phyloP scores from a whole-genome alignment of 64 coral and sea anemone species.

The Pocillopora verrucosa region DNA sequence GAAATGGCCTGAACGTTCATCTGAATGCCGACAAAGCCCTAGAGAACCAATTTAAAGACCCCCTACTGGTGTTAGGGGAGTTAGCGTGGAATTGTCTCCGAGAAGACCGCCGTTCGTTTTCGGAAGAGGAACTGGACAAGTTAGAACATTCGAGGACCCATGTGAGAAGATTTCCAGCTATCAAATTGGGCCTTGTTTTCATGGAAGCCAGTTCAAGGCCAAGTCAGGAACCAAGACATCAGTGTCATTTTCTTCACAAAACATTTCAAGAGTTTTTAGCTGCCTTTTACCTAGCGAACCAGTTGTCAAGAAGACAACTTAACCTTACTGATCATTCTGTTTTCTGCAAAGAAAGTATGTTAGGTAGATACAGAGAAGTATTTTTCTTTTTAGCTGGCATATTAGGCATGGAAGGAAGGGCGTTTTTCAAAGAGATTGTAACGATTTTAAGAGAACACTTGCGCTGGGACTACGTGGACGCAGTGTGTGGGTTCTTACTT shows the following conservation, averaged over 20 bases:
- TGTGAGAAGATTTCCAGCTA: not conserved
- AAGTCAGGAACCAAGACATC: not conserved
- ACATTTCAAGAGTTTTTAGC: slow-evolving; percentile 16
- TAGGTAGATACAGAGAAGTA: not conserved
- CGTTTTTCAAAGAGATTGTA: not conserved
- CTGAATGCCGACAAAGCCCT: not conserved
- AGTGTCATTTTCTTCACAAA: slow-evolving; percentile 1
- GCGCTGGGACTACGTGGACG: not conserved
- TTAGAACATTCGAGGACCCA: not conserved
- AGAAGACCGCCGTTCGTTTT: slow-evolving; percentile 4
- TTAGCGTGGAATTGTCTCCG: slow-evolving; percentile 14
- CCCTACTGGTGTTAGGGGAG: not conserved
- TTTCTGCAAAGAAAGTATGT: not conserved
- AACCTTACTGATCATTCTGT: too few relatives aligned
- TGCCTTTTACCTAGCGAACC: not conserved
- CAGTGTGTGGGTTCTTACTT: too few relatives aligned
- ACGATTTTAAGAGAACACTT: too few relatives aligned
- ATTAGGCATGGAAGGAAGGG: not conserved
- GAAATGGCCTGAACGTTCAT: too few relatives aligned
- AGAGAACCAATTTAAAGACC: slow-evolving; percentile 4
- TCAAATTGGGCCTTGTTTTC: slow-evolving; percentile 7
- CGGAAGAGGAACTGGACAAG: not conserved
- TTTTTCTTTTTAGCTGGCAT: not conserved
- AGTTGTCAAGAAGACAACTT: not conserved
- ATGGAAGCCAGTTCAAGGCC: not conserved